Percentiles rank a stretch among this genome's conserved stretches.
These are phyloP conservation scores for Alloplasta piceator DNA, from an alignment of 2,888 invertebrate species.

Conservation along the genomic window DNA sequence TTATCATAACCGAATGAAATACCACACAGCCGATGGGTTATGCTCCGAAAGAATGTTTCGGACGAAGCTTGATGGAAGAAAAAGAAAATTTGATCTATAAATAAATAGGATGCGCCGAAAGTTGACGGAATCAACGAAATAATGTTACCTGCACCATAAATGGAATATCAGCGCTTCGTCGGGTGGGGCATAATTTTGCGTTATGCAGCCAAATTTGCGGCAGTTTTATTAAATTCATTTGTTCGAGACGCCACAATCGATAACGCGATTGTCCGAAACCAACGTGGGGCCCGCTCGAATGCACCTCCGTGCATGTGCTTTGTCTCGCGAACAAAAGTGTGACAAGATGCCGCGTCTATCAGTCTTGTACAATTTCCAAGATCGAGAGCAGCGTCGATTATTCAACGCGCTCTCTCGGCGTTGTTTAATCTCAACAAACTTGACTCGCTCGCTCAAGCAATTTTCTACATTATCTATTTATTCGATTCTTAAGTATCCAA, in stretches of 20 bases:
- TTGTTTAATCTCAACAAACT: constrained; percentile 78
- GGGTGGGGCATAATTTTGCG: constrained; percentile 89
- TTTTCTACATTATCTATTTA: constrained; percentile 87
- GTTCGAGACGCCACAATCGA: constrained; percentile 86
- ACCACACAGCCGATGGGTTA: constrained; percentile 81
- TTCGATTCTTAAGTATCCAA: constrained; percentile 92
- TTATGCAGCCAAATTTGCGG: constrained; percentile 88
- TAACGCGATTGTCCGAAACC: constrained; percentile 92
- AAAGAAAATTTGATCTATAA: no score
- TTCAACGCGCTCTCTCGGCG: constrained; percentile 76
- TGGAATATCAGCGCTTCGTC: constrained; percentile 97
- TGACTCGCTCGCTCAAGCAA: constrained; percentile 84
- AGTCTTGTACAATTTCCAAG: constrained; percentile 89
- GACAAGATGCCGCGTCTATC: constrained; percentile 89
- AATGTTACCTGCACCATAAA: constrained; percentile 91
- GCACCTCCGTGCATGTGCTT: constrained; percentile 98
- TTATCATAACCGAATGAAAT: constrained; percentile 13
- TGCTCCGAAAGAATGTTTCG: constrained; percentile 87
- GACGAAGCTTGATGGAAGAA: constrained; percentile 92
- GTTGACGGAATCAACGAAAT: not conserved
- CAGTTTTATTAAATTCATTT: constrained; percentile 84
- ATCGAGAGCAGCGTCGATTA: constrained; percentile 82
- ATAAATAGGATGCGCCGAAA: no score
- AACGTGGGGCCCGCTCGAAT: constrained; percentile 97
- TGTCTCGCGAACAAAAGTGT: constrained; percentile 88